Evolutionary conservation across 2,888 invertebrate species (phyloP).

Genomic region (Aleiodes testaceus): DNA sequence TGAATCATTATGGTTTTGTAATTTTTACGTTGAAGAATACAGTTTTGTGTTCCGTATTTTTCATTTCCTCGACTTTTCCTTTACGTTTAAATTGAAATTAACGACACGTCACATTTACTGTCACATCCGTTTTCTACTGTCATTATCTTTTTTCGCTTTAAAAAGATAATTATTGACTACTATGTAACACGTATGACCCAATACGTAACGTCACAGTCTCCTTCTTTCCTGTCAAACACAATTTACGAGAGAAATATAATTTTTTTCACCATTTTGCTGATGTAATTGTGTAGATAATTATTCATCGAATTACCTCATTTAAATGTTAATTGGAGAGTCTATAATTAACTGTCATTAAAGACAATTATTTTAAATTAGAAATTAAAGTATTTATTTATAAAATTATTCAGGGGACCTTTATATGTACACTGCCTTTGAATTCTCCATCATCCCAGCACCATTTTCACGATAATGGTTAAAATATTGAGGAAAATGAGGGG

Average conservation of each 20-base stretch:
- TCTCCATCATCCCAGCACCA: constrained; percentile 83
- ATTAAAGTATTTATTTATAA: constrained; percentile 34
- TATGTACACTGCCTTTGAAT: constrained; percentile 4
- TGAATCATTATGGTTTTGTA: neutral
- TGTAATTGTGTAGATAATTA: too few species aligned
- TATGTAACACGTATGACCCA: constrained; percentile 30
- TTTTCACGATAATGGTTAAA: constrained; percentile 88
- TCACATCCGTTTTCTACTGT: constrained; percentile 24
- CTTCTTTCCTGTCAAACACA: constrained; percentile 5
- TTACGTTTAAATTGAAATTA: constrained; percentile 32
- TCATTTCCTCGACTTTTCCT: neutral
- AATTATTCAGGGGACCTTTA: constrained; percentile 39
- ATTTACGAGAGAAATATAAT: neutral
- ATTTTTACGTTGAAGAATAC: neutral
- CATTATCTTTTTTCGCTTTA: neutral
- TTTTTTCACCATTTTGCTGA: too few species aligned
- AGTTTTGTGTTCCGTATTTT: neutral
- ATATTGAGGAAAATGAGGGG: constrained; percentile 94
- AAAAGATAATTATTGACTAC: constrained; percentile 25
- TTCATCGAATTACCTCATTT: too few species aligned
- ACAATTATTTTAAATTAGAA: too few species aligned
- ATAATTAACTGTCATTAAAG: too few species aligned
- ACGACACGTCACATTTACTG: constrained; percentile 30
- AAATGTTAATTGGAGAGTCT: too few species aligned
- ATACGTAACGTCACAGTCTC: constrained; percentile 12